phyloP scores from a whole-genome alignment of 2,888 invertebrate species.

The Fissipunctia ypsillon region DNA sequence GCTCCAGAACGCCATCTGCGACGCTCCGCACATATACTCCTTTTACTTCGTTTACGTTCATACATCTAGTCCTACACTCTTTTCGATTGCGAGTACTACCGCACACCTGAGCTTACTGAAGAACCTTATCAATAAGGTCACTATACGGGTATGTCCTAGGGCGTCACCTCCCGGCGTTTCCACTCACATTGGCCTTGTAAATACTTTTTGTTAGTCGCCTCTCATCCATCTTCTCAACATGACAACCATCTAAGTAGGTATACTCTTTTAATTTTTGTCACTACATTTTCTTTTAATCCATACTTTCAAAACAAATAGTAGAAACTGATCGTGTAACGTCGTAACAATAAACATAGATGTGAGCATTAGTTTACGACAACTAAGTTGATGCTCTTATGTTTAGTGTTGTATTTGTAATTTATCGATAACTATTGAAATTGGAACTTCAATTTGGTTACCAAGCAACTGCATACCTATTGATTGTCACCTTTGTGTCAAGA shows the following conservation, averaged over 20 bases:
- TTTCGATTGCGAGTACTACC: neutral
- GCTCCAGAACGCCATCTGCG: neutral
- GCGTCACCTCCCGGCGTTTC: too few species aligned
- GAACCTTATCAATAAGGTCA: neutral
- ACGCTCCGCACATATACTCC: neutral
- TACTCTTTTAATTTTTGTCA: too few species aligned
- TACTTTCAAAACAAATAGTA: neutral
- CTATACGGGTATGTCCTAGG: too few species aligned
- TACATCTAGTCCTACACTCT: neutral
- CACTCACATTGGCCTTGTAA: too few species aligned
- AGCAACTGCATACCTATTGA: too few species aligned
- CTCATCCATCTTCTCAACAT: too few species aligned
- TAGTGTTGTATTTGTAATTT: conserved; percentile 49
- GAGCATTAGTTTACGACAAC: conserved; percentile 38
- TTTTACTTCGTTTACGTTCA: neutral
- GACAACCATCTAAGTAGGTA: too few species aligned
- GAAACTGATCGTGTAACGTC: conserved; percentile 23
- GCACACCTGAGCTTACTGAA: neutral
- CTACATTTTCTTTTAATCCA: neutral
- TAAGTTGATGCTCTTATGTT: conserved; percentile 44
- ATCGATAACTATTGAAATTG: too few species aligned
- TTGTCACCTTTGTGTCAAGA: too few species aligned
- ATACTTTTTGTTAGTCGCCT: too few species aligned
- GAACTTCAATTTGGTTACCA: too few species aligned
- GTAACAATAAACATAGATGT: conserved; percentile 37